Conservation (phyloP, 1,140 invertebrate species). For the Notospermus geniculatus region DNA sequence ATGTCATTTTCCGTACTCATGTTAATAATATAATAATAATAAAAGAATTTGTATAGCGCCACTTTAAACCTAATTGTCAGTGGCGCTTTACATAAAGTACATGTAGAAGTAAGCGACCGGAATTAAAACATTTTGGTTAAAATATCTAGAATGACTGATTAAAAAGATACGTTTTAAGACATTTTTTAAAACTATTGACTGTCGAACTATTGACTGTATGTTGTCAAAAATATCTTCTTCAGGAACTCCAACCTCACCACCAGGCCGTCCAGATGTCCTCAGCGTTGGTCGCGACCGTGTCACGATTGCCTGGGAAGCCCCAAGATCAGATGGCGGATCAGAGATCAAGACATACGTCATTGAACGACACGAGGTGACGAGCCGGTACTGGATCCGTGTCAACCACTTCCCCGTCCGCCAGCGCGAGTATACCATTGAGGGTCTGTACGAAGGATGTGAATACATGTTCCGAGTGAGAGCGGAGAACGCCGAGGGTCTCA, state of each 20-base stretch:
- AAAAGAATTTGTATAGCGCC: too few species aligned
- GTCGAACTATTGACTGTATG: too few species aligned
- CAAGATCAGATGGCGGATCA: constrained; percentile 86
- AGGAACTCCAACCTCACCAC: constrained; percentile 40
- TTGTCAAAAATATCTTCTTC: too few species aligned
- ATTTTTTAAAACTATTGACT: too few species aligned
- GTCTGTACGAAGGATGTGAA: constrained; percentile 66
- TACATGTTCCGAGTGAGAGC: constrained; percentile 93
- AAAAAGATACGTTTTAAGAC: too few species aligned
- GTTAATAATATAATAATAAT: too few species aligned
- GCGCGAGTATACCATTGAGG: constrained; percentile 78
- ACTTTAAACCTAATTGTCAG: too few species aligned
- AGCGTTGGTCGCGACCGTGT: constrained; percentile 91
- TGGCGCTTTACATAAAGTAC: too few species aligned
- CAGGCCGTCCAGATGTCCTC: constrained; percentile 63
- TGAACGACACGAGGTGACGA: neutral
- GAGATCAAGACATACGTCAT: constrained; percentile 64
- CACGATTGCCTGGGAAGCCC: constrained; percentile 88
- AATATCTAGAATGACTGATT: too few species aligned
- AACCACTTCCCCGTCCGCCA: constrained; percentile 67
- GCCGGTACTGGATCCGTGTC: neutral
- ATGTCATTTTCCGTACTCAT: too few species aligned
- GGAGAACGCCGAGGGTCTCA: constrained; percentile 91
- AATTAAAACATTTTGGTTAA: too few species aligned
- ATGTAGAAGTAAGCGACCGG: too few species aligned